These are phyloP conservation scores for Psittacula derbiana DNA, from an alignment of 2,797 vertebrate genomes.

Conservation along the genomic window DNA sequence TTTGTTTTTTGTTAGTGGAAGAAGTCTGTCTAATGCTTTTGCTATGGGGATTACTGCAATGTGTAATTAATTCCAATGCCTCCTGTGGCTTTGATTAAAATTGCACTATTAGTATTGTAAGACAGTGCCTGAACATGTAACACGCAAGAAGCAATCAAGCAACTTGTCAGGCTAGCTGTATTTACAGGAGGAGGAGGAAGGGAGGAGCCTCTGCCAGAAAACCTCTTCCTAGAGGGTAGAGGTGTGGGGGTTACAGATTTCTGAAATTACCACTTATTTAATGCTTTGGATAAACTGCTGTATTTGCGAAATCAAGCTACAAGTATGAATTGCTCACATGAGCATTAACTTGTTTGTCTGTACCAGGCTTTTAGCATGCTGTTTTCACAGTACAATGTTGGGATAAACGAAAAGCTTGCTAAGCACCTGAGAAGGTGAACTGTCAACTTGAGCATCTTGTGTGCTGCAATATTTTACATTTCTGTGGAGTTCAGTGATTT, in stretches of 20 bases:
- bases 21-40: not conserved
- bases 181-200: not conserved
- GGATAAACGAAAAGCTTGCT: not conserved
- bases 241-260: not conserved
- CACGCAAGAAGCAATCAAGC: not conserved
- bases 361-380: not conserved
- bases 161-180: not conserved
- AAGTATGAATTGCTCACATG: not conserved
- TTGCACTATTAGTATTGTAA: not conserved
- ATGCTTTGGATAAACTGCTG: not conserved
- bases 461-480: not conserved
- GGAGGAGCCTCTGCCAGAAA: not conserved
- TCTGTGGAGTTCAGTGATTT: not conserved
- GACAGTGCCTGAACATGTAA: not conserved
- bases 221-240: not conserved
- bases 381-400: not conserved
- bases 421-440: not conserved
- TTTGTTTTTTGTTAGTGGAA: not conserved
- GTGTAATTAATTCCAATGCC: constrained; percentile 35
- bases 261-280: not conserved
- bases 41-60: not conserved
- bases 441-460: not conserved
- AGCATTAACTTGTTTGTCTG: fast-evolving
- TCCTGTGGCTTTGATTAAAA: constrained; percentile 34
- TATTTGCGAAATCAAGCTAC: not conserved